Evolutionary conservation across 2,113 vertebrate genomes (phyloP).

Genomic region (Sigmodon hispidus): DNA sequence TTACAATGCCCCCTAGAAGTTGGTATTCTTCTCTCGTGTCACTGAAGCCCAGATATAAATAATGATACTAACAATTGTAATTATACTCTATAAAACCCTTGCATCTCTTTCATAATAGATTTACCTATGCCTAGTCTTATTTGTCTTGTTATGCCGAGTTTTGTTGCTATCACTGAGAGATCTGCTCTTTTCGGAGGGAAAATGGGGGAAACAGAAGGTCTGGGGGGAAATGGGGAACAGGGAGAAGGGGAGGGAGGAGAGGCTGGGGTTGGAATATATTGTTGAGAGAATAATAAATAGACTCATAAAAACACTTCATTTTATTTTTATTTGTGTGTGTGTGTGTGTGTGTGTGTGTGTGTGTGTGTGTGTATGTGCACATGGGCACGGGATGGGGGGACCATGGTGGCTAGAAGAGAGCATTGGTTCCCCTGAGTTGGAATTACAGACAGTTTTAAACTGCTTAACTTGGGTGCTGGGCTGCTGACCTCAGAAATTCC

Average conservation of each 20-base stretch:
- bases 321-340: background rate
- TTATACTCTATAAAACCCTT: background rate
- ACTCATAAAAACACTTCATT: background rate
- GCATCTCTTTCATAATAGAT: background rate
- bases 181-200: background rate
- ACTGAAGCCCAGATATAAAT: background rate
- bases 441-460: background rate
- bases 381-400: too few relatives aligned
- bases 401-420: background rate
- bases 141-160: background rate
- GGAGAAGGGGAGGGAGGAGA: background rate
- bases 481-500: background rate
- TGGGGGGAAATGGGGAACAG: background rate
- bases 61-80: background rate
- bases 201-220: background rate
- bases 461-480: background rate
- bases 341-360: background rate
- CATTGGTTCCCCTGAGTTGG: background rate
- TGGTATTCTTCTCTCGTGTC: slow-evolving; percentile 30
- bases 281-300: background rate
- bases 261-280: background rate
- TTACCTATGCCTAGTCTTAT: background rate
- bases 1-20: background rate
- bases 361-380: background rate
- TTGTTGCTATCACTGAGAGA: background rate